Base-by-base conservation (phyloP, 2,797 vertebrate species). In the Muscicapa striata region DNA sequence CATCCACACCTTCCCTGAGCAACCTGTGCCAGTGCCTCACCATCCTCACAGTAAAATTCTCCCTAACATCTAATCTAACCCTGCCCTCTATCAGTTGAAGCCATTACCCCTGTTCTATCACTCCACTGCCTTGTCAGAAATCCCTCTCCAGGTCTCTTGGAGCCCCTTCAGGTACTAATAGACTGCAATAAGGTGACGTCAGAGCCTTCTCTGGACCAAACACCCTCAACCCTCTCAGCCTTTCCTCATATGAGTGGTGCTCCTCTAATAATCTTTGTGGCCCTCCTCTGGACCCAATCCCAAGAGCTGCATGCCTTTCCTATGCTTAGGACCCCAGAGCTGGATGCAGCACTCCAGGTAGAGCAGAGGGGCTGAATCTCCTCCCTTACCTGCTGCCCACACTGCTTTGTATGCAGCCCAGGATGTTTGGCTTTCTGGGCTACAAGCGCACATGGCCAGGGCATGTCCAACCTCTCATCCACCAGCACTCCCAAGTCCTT, bases 91-190 rank as follows among this genome's bases (percentile, higher is more conserved):
- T 10, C 40, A 54, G 9, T 6, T 34, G 22, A 72, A 84, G 41
- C 9, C 1, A 0, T 30, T 66, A 0, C 5, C 29, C 4, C 48
- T 19, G 4, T 17, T 58, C n/a, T 22, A 26, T 17, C 5, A 11
- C 29, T 40, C 46, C 45, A 32, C 2, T 11, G 1, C 17, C 24
- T 40, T 46, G 15, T 17, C 18, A 27, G 6, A 72, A 72, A 52
- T 4, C 34, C 15, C 26, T 29, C 73, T 66, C 46, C 80, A 41
- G 30, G 30, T 48, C 16, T 84, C 66, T 24, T 59, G 40, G 11
- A 90, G 15, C 13, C 22, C 34, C 13, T 48, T 36, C 18, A 78
- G 19, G 22, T 23, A 27, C 46, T 54, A 15, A 36, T 72, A 66
- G 23, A n/a, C 9, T 0, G 0, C 59, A 72, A 24, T 18, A 41